phyloP scores from a whole-genome alignment of 1,140 invertebrate species.

The Drosophila dunni region DNA sequence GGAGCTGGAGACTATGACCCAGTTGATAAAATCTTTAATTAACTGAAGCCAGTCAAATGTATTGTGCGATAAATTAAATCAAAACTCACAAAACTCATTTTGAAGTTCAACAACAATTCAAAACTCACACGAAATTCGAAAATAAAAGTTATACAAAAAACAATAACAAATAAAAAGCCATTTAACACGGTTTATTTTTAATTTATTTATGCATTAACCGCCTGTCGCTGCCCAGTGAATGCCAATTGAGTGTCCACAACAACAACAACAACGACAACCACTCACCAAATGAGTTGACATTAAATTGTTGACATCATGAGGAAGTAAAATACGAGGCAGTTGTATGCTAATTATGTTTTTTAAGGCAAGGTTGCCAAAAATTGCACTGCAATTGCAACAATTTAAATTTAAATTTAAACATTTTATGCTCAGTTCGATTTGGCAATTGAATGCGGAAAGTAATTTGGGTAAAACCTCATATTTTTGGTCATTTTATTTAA shows the following conservation, averaged over 20 bases:
- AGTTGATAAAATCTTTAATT: constrained; percentile 29
- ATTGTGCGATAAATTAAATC: constrained; percentile 39
- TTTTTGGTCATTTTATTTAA: background rate
- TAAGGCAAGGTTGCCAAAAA: constrained; percentile 37
- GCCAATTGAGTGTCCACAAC: constrained; percentile 50
- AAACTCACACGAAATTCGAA: constrained; percentile 9
- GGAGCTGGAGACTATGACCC: constrained; percentile 38
- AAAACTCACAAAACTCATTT: constrained; percentile 38
- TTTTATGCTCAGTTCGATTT: background rate
- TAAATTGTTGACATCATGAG: constrained; percentile 48
- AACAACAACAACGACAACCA: constrained; percentile 14
- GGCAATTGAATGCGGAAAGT: background rate
- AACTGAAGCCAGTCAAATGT: constrained; percentile 24
- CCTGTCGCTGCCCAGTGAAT: constrained; percentile 54
- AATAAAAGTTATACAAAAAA: constrained; percentile 5
- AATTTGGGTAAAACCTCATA: background rate
- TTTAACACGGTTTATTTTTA: constrained; percentile 64
- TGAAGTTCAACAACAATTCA: constrained; percentile 43
- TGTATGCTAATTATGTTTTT: constrained; percentile 52
- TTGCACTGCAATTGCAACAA: constrained; percentile 28
- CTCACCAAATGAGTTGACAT: constrained; percentile 33
- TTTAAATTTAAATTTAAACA: background rate
- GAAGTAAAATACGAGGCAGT: constrained; percentile 55
- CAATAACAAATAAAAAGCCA: constrained; percentile 37
- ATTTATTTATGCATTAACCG: constrained; percentile 62